phyloP scores from a whole-genome alignment of 2,113 vertebrate species.

The Mystacornis crossleyi region DNA sequence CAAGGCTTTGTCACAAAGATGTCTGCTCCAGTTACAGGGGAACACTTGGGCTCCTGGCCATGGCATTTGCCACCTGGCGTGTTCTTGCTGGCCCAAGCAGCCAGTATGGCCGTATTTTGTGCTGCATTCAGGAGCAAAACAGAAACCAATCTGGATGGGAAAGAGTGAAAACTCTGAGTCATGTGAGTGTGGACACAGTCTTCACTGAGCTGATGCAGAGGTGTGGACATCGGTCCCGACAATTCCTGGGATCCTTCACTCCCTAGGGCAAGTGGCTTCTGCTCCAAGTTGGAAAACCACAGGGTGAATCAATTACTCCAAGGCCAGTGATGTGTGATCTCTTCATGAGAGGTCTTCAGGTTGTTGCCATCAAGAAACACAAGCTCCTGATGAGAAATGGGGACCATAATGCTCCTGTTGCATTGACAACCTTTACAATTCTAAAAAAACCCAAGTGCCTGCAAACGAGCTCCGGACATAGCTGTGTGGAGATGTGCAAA shows the following conservation, averaged over 20 bases:
- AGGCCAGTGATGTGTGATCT: background rate
- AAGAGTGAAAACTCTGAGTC: background rate
- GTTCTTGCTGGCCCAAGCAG: background rate
- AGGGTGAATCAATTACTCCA: background rate
- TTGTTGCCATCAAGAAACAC: background rate
- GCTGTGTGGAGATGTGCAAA: background rate
- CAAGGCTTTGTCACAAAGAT: background rate
- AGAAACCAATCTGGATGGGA: background rate
- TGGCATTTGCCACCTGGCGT: background rate
- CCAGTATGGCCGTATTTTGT: accelerated
- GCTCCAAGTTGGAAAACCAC: background rate
- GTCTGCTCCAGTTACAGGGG: background rate
- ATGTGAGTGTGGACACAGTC: background rate
- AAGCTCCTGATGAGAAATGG: background rate
- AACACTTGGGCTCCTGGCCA: background rate
- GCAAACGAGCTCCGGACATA: background rate
- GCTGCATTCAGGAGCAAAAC: background rate
- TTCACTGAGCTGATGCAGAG: background rate
- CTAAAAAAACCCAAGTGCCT: background rate
- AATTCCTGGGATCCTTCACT: background rate
- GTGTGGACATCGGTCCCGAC: accelerated
- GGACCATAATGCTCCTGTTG: accelerated
- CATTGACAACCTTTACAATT: background rate
- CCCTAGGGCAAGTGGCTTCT: background rate
- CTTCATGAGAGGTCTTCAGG: background rate